phyloP scores from a whole-genome alignment of 2,113 vertebrate species.

The Hemichromis elongatus region DNA sequence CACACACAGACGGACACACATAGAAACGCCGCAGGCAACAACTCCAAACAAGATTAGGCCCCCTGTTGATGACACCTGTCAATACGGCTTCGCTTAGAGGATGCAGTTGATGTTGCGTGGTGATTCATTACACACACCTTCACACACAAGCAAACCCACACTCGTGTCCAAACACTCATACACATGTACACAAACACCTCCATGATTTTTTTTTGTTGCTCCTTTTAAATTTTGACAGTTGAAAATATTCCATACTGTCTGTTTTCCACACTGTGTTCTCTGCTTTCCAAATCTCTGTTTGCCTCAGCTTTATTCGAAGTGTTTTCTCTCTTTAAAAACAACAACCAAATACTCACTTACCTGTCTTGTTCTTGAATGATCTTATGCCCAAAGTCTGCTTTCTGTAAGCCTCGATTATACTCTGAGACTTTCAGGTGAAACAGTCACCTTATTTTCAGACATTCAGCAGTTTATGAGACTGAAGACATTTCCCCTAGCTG shows the following conservation, averaged over 20 bases:
- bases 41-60: constrained; percentile 39
- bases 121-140: constrained; percentile 13
- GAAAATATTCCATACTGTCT: background rate
- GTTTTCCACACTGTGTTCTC: background rate
- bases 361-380: background rate
- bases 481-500: background rate
- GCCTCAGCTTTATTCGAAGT: background rate
- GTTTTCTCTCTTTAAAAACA: background rate
- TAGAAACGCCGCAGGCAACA: constrained; percentile 30
- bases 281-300: background rate
- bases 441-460: background rate
- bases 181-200: background rate
- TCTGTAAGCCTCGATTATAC: background rate
- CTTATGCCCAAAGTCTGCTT: background rate
- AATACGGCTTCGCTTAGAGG: constrained; percentile 43
- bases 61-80: constrained; percentile 53
- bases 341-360: background rate
- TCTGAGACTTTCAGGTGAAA: background rate
- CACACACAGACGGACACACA: background rate
- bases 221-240: background rate
- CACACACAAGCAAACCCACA: background rate
- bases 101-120: background rate
- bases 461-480: background rate
- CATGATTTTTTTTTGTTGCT: background rate
- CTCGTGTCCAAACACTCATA: background rate